A percentile compares a stretch with the other conserved stretches of the same genome.
Conservation (phyloP, 2,113 vertebrate species). For the Syngnathus typhle region DNA sequence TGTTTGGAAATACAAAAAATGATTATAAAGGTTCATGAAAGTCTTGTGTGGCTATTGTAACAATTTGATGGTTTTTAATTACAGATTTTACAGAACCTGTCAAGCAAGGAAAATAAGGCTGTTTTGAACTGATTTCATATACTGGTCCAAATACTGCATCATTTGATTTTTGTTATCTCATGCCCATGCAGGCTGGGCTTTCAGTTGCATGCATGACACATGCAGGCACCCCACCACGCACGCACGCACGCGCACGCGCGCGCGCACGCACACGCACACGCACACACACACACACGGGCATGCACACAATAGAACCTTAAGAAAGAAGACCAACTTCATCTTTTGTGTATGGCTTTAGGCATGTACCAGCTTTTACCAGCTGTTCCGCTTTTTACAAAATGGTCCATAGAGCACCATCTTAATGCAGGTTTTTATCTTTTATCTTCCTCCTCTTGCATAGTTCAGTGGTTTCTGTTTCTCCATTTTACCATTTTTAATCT, state of each 20-base stretch:
- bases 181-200: background rate
- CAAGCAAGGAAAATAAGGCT: too few species aligned
- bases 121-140: too few species aligned
- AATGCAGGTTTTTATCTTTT: background rate
- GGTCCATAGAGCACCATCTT: background rate
- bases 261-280: too few species aligned
- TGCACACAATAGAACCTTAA: constrained; percentile 3
- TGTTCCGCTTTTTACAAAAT: constrained; percentile 15
- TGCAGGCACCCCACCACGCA: too few species aligned
- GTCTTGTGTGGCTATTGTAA: too few species aligned
- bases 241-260: too few species aligned
- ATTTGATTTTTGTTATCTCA: background rate
- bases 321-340: constrained; percentile 9
- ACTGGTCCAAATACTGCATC: background rate
- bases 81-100: too few species aligned
- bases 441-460: background rate
- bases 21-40: too few species aligned
- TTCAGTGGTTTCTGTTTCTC: background rate
- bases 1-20: too few species aligned
- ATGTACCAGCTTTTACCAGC: constrained; percentile 13
- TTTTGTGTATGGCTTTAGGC: constrained; percentile 24
- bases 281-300: too few species aligned
- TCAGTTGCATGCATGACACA: background rate
- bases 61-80: too few species aligned
- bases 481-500: background rate